Percentiles rank a stretch among this genome's conserved stretches.
phyloP scores from a whole-genome alignment of 2,888 invertebrate genomes.

The Meteorus colon region DNA sequence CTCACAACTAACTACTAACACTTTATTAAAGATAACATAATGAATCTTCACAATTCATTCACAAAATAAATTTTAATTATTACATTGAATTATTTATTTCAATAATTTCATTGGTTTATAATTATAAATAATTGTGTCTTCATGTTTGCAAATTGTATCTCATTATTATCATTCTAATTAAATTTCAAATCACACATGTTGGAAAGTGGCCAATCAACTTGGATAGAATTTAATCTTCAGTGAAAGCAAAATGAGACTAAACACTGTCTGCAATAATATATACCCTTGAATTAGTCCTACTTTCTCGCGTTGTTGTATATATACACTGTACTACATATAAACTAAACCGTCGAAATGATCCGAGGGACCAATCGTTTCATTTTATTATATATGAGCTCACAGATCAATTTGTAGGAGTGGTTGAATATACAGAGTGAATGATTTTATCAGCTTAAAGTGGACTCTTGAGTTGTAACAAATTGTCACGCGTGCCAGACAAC shows the following conservation, averaged over 20 bases:
- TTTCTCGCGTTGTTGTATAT: not conserved
- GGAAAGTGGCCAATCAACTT: slow-evolving; percentile 2
- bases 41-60: not conserved
- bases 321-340: not conserved
- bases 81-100: too few relatives aligned
- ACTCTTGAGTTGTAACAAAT: slow-evolving; percentile 1
- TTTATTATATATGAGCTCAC: slow-evolving; percentile 13
- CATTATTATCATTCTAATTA: not conserved
- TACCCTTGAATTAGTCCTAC: slow-evolving; percentile 14
- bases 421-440: not conserved
- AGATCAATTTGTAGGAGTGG: slow-evolving; percentile 28
- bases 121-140: too few relatives aligned
- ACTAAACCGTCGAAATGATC: not conserved
- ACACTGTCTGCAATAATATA: not conserved
- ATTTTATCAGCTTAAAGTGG: slow-evolving; percentile 22
- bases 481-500: slow-evolving; percentile 20
- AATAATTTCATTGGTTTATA: too few relatives aligned
- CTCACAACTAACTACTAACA: not conserved
- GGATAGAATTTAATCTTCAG: not conserved
- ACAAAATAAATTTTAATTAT: not conserved
- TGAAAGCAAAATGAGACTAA: slow-evolving; percentile 8
- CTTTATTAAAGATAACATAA: not conserved
- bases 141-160: too few relatives aligned
- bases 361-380: slow-evolving; percentile 11
- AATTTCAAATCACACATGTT: slow-evolving; percentile 1